A percentile compares a stretch with the other conserved stretches of the same genome.
Conservation (phyloP, 2,888 invertebrate genomes). For the Oxycera nigricornis region DNA sequence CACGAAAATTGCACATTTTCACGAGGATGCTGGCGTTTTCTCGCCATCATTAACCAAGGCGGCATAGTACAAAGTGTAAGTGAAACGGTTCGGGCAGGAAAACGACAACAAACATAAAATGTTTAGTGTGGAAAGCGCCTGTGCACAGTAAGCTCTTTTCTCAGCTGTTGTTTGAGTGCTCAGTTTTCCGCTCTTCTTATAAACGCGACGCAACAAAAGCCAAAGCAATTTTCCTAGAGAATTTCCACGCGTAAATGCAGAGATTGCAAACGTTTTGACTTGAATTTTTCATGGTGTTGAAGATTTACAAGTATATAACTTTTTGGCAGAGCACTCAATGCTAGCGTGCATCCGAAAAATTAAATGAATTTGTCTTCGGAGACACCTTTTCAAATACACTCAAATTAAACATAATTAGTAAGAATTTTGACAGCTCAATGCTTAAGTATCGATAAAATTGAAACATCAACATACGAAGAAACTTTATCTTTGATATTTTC, state of each 20-base stretch:
- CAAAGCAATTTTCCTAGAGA: background rate
- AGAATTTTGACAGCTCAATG: no score
- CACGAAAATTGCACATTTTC: background rate
- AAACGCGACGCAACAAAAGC: background rate
- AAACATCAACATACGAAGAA: no score
- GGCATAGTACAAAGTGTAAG: background rate
- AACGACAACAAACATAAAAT: background rate
- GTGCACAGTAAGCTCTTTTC: conserved; percentile 15
- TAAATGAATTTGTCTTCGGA: no score
- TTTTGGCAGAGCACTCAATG: background rate
- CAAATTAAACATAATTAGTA: no score
- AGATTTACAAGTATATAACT: background rate
- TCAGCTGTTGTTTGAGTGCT: conserved; percentile 20
- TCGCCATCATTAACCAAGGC: background rate
- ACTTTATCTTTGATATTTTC: no score
- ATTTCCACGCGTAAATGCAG: background rate
- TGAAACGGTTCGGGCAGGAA: conserved; percentile 6
- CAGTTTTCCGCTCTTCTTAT: conserved; percentile 2
- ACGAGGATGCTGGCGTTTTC: background rate
- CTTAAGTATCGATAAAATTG: no score
- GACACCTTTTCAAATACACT: no score
- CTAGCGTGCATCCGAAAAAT: no score
- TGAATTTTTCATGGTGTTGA: background rate
- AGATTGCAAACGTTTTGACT: background rate
- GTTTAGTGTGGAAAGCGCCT: conserved; percentile 6